These are phyloP conservation scores for Grallaria varia DNA, from an alignment of 2,113 vertebrate genomes.

Conservation along the genomic window DNA sequence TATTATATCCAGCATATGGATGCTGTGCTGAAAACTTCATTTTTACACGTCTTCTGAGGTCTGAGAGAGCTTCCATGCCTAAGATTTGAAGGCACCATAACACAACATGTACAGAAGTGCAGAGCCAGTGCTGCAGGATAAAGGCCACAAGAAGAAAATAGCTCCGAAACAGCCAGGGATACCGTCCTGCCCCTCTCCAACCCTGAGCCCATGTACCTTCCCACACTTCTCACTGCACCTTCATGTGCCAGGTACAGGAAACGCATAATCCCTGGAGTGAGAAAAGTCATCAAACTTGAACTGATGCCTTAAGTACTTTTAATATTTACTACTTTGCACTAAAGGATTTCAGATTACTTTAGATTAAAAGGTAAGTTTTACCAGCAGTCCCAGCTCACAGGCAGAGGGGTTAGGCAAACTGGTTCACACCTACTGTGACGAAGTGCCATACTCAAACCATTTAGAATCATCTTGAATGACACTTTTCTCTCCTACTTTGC, in stretches of 20 bases:
- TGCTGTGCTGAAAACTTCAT: neutral
- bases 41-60: neutral
- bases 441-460: neutral
- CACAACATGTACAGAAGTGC: neutral
- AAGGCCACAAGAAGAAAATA: conserved; percentile 22
- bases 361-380: neutral
- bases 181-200: neutral
- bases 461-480: neutral
- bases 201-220: neutral
- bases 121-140: conserved; percentile 8
- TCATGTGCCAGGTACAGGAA: neutral
- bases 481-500: neutral
- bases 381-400: neutral
- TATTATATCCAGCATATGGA: neutral
- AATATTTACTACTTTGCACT: neutral
- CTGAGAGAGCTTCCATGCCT: conserved; percentile 16
- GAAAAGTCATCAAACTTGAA: neutral
- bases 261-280: neutral
- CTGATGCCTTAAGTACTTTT: neutral
- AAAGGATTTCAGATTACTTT: neutral
- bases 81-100: conserved; percentile 36
- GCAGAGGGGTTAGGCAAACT: neutral
- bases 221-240: neutral
- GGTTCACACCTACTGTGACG: neutral
- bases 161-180: conserved; percentile 23